A percentile compares a stretch with the other conserved stretches of the same genome.
Conservation (phyloP, 2,888 invertebrate species). For the Scaptomyza cyrtandrae region DNA sequence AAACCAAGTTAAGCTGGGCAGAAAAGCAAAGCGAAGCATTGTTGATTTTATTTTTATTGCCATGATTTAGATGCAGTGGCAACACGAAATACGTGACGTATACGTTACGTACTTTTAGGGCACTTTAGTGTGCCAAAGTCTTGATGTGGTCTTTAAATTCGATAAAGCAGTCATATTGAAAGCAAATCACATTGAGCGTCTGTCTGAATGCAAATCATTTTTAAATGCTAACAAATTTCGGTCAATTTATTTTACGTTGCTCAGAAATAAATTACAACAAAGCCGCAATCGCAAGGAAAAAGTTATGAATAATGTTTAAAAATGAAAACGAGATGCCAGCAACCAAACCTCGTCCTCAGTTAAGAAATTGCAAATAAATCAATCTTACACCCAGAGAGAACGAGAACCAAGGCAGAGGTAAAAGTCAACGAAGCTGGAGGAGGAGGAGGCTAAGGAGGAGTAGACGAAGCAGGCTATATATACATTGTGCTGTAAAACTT, state of each 20-base stretch:
- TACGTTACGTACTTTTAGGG: conserved; percentile 57
- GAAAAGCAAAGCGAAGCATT: conserved; percentile 43
- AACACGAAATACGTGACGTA: conserved; percentile 28
- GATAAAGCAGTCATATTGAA: conserved; percentile 17
- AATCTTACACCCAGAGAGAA: conserved; percentile 63
- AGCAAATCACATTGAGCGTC: conserved; percentile 33
- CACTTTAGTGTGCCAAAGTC: conserved; percentile 48
- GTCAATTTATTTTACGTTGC: conserved; percentile 66
- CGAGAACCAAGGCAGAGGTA: conserved; percentile 19
- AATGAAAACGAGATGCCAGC: conserved; percentile 46
- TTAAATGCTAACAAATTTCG: conserved; percentile 79
- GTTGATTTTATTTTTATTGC: conserved; percentile 74
- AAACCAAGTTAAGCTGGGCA: conserved; percentile 33
- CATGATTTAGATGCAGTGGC: conserved; percentile 62
- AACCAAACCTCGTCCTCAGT: neutral
- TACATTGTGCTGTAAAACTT: conserved; percentile 19
- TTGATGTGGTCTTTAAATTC: conserved; percentile 9
- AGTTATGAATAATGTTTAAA: conserved; percentile 75
- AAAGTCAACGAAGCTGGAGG: conserved; percentile 31
- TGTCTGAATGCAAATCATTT: conserved; percentile 70
- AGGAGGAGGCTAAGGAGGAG: neutral
- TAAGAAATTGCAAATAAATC: conserved; percentile 70
- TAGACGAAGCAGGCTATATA: neutral
- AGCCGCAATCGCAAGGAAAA: conserved; percentile 54
- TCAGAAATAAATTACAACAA: conserved; percentile 71